Conservation (phyloP, 2,797 vertebrate species). For the Petrocephalus schoutedeni region DNA sequence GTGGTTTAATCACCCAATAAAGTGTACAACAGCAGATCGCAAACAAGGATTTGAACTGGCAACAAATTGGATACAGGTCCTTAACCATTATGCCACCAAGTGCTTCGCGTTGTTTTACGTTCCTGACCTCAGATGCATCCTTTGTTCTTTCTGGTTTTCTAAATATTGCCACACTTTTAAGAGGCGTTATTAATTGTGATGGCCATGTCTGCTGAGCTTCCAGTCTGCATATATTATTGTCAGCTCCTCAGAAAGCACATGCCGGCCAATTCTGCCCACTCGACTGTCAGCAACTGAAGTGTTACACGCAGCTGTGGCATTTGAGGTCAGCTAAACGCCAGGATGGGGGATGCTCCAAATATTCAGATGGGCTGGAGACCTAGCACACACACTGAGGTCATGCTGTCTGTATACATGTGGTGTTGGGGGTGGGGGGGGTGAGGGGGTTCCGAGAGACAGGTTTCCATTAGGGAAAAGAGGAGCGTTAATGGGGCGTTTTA, state of each 20-base stretch:
- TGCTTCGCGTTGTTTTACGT: background rate
- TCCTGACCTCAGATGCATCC: background rate
- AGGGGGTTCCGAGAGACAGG: background rate
- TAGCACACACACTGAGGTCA: background rate
- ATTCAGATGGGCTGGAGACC: background rate
- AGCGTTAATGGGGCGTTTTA: background rate
- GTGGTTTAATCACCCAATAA: background rate
- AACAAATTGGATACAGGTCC: background rate
- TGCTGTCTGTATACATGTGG: background rate
- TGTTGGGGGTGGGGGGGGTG: background rate
- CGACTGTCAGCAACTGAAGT: background rate
- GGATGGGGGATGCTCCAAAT: background rate
- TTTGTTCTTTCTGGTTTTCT: background rate
- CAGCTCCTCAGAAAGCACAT: background rate
- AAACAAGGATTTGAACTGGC: background rate
- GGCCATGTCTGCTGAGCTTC: background rate
- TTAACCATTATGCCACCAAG: background rate
- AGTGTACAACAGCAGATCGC: background rate
- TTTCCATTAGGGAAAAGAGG: constrained; percentile 3
- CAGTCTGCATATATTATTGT: background rate
- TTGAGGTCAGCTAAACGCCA: background rate
- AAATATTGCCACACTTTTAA: background rate
- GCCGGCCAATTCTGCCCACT: background rate
- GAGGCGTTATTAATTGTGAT: background rate
- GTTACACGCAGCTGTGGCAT: background rate